A percentile compares a stretch with the other conserved stretches of the same genome.
phyloP scores from a whole-genome alignment of 2,113 vertebrate species.

The Dendrocopos noguchii region DNA sequence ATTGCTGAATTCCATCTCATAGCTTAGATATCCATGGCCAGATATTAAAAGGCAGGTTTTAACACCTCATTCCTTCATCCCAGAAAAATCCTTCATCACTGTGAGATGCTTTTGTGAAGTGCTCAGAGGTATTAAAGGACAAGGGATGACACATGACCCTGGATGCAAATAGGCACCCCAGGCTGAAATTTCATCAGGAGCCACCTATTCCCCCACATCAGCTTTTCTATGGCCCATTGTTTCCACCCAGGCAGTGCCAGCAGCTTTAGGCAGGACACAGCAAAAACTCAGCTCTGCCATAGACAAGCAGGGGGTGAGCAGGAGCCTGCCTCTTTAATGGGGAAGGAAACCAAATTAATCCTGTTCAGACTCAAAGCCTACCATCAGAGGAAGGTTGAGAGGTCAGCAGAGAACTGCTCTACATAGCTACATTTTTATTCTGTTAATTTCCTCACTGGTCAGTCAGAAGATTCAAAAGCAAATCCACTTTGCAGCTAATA shows the following conservation, averaged over 20 bases:
- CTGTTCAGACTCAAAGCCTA: slow-evolving; percentile 17
- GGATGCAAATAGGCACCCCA: neutral
- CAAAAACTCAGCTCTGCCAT: neutral
- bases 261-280: neutral
- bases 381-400: neutral
- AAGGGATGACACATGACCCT: neutral
- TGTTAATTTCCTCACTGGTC: neutral
- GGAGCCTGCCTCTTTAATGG: neutral
- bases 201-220: neutral
- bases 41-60: slow-evolving; percentile 16
- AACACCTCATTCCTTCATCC: neutral
- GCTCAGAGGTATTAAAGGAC: neutral
- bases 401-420: neutral
- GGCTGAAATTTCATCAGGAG: slow-evolving; percentile 16
- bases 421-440: neutral
- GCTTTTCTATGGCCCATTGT: neutral
- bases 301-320: neutral
- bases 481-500: neutral
- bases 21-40: neutral
- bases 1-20: neutral
- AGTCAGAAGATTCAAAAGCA: neutral
- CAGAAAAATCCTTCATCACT: neutral
- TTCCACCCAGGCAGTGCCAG: neutral
- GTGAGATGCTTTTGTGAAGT: neutral
- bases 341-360: slow-evolving; percentile 28